A percentile compares a stretch with the other conserved stretches of the same genome.
phyloP scores from a whole-genome alignment of 2,113 vertebrate species.

The Mirounga angustirostris region DNA sequence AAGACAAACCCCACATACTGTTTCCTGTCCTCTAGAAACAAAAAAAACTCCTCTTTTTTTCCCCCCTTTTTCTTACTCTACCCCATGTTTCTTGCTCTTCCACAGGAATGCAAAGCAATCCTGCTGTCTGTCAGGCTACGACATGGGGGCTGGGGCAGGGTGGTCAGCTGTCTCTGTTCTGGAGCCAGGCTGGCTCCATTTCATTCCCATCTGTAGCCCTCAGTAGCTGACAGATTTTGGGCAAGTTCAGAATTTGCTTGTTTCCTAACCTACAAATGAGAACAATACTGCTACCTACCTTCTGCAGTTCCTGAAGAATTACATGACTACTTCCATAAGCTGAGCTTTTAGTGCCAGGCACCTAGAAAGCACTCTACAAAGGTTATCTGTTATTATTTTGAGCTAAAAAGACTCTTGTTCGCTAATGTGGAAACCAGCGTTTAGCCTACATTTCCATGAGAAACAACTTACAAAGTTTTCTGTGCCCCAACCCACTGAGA shows the following conservation, averaged over 20 bases:
- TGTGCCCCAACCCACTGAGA: neutral
- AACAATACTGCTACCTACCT: neutral
- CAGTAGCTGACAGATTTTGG: neutral
- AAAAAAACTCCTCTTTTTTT: neutral
- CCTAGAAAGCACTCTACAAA: neutral
- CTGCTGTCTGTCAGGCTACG: neutral
- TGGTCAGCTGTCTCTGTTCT: neutral
- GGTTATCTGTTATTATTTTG: neutral
- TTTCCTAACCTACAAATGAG: neutral
- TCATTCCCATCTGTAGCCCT: neutral
- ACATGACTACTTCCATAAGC: neutral
- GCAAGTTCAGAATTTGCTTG: neutral
- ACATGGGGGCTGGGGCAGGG: accelerated
- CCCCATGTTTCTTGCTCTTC: neutral
- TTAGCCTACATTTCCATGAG: neutral
- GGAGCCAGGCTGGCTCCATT: neutral
- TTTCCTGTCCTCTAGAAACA: neutral
- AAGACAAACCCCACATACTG: neutral
- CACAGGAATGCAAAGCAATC: neutral
- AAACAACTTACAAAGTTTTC: neutral
- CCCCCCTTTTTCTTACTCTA: neutral
- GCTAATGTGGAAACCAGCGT: neutral
- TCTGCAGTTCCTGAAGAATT: neutral
- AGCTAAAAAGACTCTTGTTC: neutral
- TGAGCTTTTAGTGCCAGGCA: neutral